Evolutionary conservation across 2,888 invertebrate genomes (phyloP).

Genomic region (Phyllotreta cruciferae): DNA sequence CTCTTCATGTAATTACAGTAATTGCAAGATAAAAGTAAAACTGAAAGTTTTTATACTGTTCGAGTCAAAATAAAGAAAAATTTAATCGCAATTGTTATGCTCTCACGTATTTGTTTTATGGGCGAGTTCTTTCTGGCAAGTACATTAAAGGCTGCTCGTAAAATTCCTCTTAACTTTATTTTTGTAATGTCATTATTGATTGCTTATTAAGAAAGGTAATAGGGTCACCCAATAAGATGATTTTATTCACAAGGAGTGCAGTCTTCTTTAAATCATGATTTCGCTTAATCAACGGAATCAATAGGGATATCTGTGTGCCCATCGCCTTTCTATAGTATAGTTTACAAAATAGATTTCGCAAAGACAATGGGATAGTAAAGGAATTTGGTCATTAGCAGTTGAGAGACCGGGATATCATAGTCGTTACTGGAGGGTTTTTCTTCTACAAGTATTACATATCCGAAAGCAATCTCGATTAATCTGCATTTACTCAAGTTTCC

Average conservation of each 20-base stretch:
- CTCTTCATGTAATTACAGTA: too few relatives aligned
- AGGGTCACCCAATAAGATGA: conserved; percentile 1
- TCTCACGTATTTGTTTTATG: too few relatives aligned
- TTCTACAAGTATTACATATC: too few relatives aligned
- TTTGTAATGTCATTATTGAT: background rate
- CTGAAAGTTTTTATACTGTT: too few relatives aligned
- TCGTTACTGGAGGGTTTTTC: background rate
- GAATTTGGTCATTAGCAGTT: conserved; percentile 8
- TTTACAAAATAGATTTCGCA: conserved; percentile 10
- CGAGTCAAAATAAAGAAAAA: too few relatives aligned
- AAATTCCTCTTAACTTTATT: conserved; percentile 2
- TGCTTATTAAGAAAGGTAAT: conserved; percentile 10
- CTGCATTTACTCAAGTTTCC: too few relatives aligned
- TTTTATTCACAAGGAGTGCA: background rate
- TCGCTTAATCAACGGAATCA: conserved; percentile 14
- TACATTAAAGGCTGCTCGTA: conserved; percentile 2
- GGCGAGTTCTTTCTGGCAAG: background rate
- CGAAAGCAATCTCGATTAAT: too few relatives aligned
- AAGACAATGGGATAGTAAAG: conserved; percentile 8
- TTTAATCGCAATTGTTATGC: too few relatives aligned
- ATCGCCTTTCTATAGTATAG: conserved; percentile 1
- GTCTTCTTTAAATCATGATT: conserved; percentile 9
- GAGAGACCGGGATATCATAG: conserved; percentile 1
- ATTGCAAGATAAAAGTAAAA: too few relatives aligned
- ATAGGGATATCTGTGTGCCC: conserved; percentile 7